Evolutionary conservation across 2,797 vertebrate genomes (phyloP).

Genomic region (Chelon auratus): DNA sequence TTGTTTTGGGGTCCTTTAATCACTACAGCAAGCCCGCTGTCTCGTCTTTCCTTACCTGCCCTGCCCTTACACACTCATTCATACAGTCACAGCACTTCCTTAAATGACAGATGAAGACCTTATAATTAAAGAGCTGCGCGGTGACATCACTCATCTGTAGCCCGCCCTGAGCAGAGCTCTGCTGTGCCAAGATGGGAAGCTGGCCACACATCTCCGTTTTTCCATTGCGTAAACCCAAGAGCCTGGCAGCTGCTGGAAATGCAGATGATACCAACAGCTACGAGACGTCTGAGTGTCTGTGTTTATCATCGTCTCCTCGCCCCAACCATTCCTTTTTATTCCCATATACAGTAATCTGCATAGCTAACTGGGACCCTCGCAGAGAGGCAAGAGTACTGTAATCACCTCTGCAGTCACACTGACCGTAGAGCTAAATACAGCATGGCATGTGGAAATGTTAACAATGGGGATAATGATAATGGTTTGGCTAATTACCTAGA

Average conservation of each 20-base stretch:
- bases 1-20: slow-evolving; percentile 2
- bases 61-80: background rate
- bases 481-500: background rate
- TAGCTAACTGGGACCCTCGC: background rate
- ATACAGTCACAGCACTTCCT: slow-evolving; percentile 5
- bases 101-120: slow-evolving; percentile 22
- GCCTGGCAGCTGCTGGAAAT: slow-evolving; percentile 22
- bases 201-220: slow-evolving; percentile 55
- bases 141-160: slow-evolving; percentile 44
- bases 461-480: background rate
- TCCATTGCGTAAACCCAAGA: slow-evolving; percentile 69
- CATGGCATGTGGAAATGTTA: no score
- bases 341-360: slow-evolving; percentile 49
- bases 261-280: slow-evolving; percentile 34
- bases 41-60: background rate
- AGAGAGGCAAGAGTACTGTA: background rate
- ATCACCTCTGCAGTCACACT: background rate
- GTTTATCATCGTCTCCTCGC: slow-evolving; percentile 27
- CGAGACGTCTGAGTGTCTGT: slow-evolving; percentile 24
- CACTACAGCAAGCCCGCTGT: background rate
- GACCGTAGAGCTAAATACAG: no score
- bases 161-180: slow-evolving; percentile 36
- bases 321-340: slow-evolving; percentile 3
- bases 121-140: slow-evolving; percentile 48
- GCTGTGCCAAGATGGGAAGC: slow-evolving; percentile 46